Evolutionary conservation across 1,140 invertebrate species (phyloP), one percentile per base, ranked within the genome.

Genomic region (Aethina tumida): DNA sequence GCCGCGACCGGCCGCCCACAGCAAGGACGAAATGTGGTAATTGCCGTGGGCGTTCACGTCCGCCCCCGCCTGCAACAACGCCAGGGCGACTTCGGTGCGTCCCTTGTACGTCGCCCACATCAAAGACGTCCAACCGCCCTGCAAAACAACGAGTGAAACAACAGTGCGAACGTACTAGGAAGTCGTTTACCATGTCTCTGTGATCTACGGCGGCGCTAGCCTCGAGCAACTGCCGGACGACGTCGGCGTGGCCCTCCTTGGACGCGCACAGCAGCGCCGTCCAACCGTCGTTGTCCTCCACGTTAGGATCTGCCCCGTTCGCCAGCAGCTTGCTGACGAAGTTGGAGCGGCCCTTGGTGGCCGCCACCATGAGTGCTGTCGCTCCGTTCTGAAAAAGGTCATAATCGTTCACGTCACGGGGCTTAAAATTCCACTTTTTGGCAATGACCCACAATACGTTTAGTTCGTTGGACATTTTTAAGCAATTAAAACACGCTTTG

Each of bases 51-150:
- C 82, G 67, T 97, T 96, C 4, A 92, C 82, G 62, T 97, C 92
- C 1, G 94, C 93, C 25, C 85, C 86, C 45, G 78, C 75, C 30
- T 90, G 79, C 34, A 98, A 63, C n/a, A 99, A 63, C 39, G 90
- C 60, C 19, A 73, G 69, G 10, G 89, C 92, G 39, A 86, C 73
- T 14, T 83, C 77, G 7, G 78, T 74, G 47, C 81, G 75, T 3
- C 91, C 91, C 64, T 95, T 93, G 60, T 99, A 98, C 5, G 85
- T 79, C 0, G 92, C 91, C 95, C 95, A 99, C 86, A 98, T 95
- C 22, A 99, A 69, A 1, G 93, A 71, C 2, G 92, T 92, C 94
- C 95, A 99, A 14, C 89, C 89, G 49, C 92, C 91, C 89, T 94
- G 55, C 44, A 53, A 57, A 50, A 25, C 12, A 41, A 32, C 7